A percentile compares a stretch with the other conserved stretches of the same genome.
Conservation (phyloP, 2,113 vertebrate species). For the Clarias batrachus region DNA sequence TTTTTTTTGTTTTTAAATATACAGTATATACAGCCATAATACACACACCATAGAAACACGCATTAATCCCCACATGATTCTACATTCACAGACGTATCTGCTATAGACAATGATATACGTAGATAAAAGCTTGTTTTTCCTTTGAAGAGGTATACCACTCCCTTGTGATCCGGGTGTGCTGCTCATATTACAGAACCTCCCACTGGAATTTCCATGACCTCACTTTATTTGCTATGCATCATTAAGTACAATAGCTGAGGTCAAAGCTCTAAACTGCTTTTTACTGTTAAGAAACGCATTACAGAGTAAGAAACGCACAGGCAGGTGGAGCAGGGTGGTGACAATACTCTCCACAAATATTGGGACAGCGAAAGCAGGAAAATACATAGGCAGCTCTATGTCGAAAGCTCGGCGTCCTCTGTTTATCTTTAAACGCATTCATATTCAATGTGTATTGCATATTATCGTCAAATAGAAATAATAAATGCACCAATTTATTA, state of each 20-base stretch:
- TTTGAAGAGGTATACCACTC: neutral
- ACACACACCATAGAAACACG: neutral
- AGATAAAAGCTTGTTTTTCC: neutral
- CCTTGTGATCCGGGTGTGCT: constrained; percentile 2
- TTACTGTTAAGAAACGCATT: neutral
- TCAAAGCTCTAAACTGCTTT: neutral
- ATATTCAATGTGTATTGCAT: neutral
- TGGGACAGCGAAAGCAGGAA: neutral
- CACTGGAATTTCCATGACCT: constrained; percentile 26
- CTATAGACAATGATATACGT: neutral
- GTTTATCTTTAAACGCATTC: neutral
- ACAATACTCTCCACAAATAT: constrained; percentile 1
- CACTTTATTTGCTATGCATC: constrained; percentile 18
- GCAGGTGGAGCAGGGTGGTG: neutral
- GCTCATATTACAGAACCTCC: constrained; percentile 11
- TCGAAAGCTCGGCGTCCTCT: neutral
- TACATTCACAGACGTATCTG: neutral
- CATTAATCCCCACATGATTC: neutral
- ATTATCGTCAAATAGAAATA: neutral
- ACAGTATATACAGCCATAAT: neutral
- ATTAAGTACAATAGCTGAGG: constrained; percentile 15
- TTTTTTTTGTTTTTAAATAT: neutral
- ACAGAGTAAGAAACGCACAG: neutral
- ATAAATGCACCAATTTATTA: neutral
- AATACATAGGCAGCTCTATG: neutral